Conservation (phyloP, 2,888 invertebrate species). For the Pharmacophagus antenor region DNA sequence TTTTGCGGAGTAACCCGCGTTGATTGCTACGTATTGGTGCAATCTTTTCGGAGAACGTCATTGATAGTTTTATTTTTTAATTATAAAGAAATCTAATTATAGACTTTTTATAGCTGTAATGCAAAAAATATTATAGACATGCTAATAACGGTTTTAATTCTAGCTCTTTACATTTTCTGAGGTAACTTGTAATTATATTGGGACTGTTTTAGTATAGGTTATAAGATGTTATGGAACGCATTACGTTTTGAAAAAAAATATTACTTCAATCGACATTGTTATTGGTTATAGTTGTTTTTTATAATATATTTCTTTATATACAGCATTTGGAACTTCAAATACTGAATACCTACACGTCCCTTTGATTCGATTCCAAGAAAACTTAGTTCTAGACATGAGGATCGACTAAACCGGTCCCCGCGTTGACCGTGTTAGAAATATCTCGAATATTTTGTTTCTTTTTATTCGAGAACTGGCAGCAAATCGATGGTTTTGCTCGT, state of each 20-base stretch:
- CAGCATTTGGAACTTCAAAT: neutral
- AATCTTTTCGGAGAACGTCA: conserved; percentile 17
- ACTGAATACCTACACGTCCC: conserved; percentile 18
- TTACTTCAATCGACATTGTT: neutral
- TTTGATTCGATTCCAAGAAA: conserved; percentile 34
- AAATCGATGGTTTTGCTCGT: too few species aligned
- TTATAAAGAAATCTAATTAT: neutral
- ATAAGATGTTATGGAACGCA: neutral
- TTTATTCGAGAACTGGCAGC: conserved; percentile 10
- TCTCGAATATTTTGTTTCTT: conserved; percentile 35
- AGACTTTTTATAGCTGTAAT: too few species aligned
- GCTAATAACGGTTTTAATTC: too few species aligned
- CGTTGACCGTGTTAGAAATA: conserved; percentile 42
- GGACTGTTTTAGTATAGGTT: too few species aligned
- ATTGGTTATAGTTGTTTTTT: neutral
- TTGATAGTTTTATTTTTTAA: neutral
- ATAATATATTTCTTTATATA: neutral
- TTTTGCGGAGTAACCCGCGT: conserved; percentile 25
- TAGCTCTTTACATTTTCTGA: too few species aligned
- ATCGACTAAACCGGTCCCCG: conserved; percentile 39
- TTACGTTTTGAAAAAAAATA: neutral
- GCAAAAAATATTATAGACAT: too few species aligned
- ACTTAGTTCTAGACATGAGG: conserved; percentile 37
- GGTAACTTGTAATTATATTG: too few species aligned
- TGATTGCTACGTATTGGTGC: conserved; percentile 5